These are phyloP conservation scores for Drosophila orosa DNA, from an alignment of 1,140 invertebrate species.

Conservation along the genomic window DNA sequence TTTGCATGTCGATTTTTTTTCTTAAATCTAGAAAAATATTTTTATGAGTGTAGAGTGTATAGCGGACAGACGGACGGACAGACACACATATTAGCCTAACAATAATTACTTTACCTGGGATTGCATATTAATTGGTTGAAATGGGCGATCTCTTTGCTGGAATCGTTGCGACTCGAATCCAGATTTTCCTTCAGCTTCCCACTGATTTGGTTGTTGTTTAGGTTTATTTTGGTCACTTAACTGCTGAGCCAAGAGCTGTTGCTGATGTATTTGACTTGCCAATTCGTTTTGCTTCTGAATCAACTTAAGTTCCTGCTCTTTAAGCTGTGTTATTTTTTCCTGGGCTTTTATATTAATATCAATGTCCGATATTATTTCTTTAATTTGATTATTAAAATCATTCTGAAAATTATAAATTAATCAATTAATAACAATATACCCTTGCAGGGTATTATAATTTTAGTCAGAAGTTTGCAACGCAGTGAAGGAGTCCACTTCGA, in stretches of 20 bases:
- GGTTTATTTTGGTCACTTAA: conserved; percentile 57
- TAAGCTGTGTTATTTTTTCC: conserved; percentile 66
- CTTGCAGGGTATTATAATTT: no score
- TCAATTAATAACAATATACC: not conserved
- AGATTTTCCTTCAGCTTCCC: no score
- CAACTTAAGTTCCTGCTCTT: conserved; percentile 63
- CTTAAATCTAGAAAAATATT: no score
- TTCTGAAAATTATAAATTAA: conserved; percentile 72
- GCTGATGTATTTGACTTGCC: conserved; percentile 66
- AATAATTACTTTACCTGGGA: conserved; percentile 1
- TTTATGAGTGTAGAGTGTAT: no score
- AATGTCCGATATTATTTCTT: conserved; percentile 87
- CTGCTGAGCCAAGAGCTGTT: conserved; percentile 65
- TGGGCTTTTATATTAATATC: conserved; percentile 85
- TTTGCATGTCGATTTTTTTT: no score
- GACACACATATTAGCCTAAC: no score
- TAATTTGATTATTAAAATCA: conserved; percentile 86
- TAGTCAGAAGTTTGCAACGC: no score
- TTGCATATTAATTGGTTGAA: not conserved
- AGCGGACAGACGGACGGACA: no score
- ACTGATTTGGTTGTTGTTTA: conserved; percentile 29
- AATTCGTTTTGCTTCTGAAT: conserved; percentile 73
- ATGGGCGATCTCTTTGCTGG: not conserved
- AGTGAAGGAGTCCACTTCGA: no score
- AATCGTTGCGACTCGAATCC: not conserved